Evolutionary conservation across 2,888 invertebrate species (phyloP).

Genomic region (Ptychoptera contaminata): DNA sequence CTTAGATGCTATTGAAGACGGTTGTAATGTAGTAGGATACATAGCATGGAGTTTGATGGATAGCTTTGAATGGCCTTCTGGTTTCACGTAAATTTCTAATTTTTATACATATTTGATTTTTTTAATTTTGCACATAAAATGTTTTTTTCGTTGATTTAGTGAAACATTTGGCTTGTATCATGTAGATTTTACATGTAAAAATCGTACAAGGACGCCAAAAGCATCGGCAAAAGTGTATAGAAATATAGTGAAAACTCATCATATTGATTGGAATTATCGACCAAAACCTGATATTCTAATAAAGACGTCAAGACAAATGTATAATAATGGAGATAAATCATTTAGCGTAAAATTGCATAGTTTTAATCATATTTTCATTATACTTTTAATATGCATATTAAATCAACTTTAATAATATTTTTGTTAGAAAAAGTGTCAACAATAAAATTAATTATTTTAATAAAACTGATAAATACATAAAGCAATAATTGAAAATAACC

Average conservation of each 20-base stretch:
- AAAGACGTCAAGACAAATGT: background rate
- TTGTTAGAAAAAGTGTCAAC: too few species aligned
- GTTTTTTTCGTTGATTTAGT: too few species aligned
- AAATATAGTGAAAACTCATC: constrained; percentile 34
- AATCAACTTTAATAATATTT: too few species aligned
- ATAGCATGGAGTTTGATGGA: constrained; percentile 67
- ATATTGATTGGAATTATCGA: constrained; percentile 25
- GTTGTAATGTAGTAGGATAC: constrained; percentile 46
- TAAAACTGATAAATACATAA: too few species aligned
- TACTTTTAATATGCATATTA: too few species aligned
- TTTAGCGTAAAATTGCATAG: too few species aligned
- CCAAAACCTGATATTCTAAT: constrained; percentile 16
- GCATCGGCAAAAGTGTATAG: constrained; percentile 43
- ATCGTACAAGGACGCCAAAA: constrained; percentile 49
- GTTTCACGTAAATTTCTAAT: constrained; percentile 44
- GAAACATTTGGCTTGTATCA: constrained; percentile 56
- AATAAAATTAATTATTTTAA: too few species aligned
- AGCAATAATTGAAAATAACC: too few species aligned
- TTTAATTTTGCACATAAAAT: too few species aligned
- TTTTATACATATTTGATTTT: background rate
- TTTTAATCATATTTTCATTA: too few species aligned
- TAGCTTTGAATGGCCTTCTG: constrained; percentile 65
- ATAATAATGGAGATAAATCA: too few species aligned
- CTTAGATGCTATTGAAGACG: constrained; percentile 36
- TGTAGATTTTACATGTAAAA: constrained; percentile 51